A percentile compares a stretch with the other conserved stretches of the same genome.
phyloP scores from a whole-genome alignment of 2,797 vertebrate species.

The Nasua narica region DNA sequence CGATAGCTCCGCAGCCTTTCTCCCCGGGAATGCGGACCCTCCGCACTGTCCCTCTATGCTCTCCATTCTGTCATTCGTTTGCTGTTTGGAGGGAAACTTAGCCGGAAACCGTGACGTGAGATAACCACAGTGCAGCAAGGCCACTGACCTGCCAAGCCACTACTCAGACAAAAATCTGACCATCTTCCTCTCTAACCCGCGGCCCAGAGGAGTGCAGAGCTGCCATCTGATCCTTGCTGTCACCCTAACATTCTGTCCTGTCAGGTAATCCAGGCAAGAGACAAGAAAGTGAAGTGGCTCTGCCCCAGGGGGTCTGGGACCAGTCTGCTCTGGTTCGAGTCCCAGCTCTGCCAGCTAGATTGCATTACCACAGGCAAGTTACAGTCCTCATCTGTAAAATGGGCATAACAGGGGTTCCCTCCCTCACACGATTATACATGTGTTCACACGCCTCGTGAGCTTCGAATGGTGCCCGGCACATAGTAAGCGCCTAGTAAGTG shows the following conservation, averaged over 20 bases:
- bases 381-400: neutral
- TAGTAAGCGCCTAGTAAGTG: neutral
- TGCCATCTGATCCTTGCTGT: neutral
- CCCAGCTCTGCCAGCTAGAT: neutral
- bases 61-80: neutral
- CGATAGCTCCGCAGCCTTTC: neutral
- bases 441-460: neutral
- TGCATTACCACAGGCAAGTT: neutral
- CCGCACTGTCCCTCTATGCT: neutral
- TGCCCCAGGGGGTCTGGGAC: neutral
- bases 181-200: neutral
- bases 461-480: neutral
- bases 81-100: neutral
- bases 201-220: neutral
- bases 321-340: neutral
- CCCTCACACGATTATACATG: neutral
- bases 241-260: neutral
- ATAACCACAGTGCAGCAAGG: neutral
- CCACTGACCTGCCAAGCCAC: neutral
- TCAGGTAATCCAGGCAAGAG: neutral
- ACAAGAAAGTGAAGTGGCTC: neutral
- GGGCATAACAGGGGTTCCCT: neutral
- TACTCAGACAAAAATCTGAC: no score
- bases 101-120: neutral
- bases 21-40: neutral